Evolutionary conservation across 2,797 vertebrate species (phyloP).

Genomic region (Microhierax caerulescens): DNA sequence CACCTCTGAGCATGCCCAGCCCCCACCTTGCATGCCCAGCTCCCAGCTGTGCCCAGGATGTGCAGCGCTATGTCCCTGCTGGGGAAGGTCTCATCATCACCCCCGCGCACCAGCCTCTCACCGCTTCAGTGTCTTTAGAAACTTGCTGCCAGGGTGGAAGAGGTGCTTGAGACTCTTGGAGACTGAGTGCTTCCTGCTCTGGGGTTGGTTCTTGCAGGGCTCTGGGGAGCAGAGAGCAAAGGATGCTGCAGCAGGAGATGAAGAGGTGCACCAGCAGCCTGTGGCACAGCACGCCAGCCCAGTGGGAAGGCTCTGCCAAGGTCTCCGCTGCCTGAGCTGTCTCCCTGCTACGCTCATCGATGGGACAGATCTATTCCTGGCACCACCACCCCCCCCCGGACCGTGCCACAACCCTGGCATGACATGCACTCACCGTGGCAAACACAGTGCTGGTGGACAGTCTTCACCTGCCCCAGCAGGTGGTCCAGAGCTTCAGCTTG

Average conservation of each 20-base stretch:
- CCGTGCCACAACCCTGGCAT: accelerated
- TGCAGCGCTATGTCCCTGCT: not conserved
- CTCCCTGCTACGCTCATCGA: not conserved
- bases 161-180: constrained; percentile 93
- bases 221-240: constrained; percentile 74
- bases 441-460: constrained; percentile 84
- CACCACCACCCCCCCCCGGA: not conserved
- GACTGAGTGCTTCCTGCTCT: constrained; percentile 89
- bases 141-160: constrained; percentile 90
- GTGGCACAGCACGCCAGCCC: accelerated
- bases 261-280: not conserved
- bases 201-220: constrained; percentile 84
- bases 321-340: not conserved
- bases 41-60: accelerated
- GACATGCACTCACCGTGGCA: constrained; percentile 83
- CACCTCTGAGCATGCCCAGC: not conserved
- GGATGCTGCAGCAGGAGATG: not conserved
- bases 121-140: constrained; percentile 90
- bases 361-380: not conserved
- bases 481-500: constrained; percentile 87
- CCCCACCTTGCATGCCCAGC: accelerated
- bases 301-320: not conserved
- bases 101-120: not conserved
- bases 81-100: not conserved
- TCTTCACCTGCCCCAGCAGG: constrained; percentile 86